These are phyloP conservation scores for Platorchestia sp. DNA, from an alignment of 1,140 invertebrate species.

Conservation along the genomic window DNA sequence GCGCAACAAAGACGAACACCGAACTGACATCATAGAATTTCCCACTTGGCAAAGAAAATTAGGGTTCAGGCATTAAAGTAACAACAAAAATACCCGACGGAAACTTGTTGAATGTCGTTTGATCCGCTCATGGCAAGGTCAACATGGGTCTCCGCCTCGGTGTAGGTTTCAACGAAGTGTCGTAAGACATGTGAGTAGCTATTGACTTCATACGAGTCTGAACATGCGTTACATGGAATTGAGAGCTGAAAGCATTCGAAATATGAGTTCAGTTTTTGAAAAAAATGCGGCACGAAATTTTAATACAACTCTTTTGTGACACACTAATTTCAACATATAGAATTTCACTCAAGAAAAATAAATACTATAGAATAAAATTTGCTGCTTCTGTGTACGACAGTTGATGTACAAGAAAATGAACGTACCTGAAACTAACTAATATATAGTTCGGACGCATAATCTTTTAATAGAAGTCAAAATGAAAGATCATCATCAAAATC, in stretches of 20 bases:
- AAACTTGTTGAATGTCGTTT: neutral
- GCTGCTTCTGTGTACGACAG: neutral
- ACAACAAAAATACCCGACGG: neutral
- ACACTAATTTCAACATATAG: neutral
- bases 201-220: neutral
- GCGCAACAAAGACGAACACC: neutral
- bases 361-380: neutral
- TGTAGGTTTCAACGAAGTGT: too few species aligned
- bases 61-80: neutral
- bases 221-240: neutral
- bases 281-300: neutral
- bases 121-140: neutral
- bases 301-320: too few species aligned
- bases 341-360: neutral
- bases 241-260: neutral
- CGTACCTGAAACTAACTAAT: neutral
- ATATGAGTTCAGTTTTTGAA: neutral
- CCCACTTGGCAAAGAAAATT: neutral
- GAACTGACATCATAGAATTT: neutral
- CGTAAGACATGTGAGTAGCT: neutral
- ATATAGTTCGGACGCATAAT: neutral
- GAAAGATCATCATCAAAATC: neutral
- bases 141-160: too few species aligned
- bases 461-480: neutral
- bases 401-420: neutral